Evolutionary conservation across 2,113 vertebrate species (phyloP).

Genomic region (Tor tambroides): DNA sequence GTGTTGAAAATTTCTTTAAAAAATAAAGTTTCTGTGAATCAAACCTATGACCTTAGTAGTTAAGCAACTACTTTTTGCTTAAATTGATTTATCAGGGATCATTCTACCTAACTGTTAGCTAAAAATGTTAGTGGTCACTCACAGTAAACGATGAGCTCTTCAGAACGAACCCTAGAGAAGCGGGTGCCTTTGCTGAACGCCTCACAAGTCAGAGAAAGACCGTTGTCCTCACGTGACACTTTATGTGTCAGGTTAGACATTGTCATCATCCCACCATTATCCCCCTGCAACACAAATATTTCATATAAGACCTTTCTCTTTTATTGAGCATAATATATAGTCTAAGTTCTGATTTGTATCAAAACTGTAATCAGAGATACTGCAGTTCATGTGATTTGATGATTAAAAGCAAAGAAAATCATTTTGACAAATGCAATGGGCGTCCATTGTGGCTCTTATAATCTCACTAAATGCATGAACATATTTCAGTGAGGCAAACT

Average conservation of each 20-base stretch:
- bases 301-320: not conserved
- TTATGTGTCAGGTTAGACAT: conserved; percentile 82
- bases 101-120: not conserved
- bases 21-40: not conserved
- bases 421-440: not conserved
- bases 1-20: not conserved
- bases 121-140: conserved; percentile 56
- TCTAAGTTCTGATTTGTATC: too few species aligned
- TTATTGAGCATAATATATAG: conserved; percentile 5
- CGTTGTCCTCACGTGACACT: conserved; percentile 78
- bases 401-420: not conserved
- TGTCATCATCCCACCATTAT: conserved; percentile 82
- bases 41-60: not conserved
- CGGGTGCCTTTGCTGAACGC: conserved; percentile 83
- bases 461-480: not conserved
- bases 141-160: conserved; percentile 79
- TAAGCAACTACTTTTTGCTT: too few species aligned
- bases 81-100: not conserved
- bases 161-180: conserved; percentile 69
- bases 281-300: conserved; percentile 72
- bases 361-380: not conserved
- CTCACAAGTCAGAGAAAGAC: conserved; percentile 81
- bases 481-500: not conserved
- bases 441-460: not conserved
- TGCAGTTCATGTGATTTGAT: not conserved